Conservation (phyloP, 2,888 invertebrate genomes). For the Argyresthia goedartella region DNA sequence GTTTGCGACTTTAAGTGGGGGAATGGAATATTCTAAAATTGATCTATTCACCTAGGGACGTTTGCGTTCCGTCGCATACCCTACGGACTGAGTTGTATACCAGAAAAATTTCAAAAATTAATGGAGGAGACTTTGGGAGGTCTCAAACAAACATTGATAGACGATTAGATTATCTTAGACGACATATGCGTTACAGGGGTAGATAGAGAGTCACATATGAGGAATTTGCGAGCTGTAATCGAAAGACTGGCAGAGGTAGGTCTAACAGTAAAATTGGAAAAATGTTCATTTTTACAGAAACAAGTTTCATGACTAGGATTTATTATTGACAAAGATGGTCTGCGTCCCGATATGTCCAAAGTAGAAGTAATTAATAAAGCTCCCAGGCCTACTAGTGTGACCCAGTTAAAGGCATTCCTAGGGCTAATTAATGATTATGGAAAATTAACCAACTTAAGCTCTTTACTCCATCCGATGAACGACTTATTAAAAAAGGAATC, state of each 20-base stretch:
- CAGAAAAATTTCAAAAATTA: conserved; percentile 6
- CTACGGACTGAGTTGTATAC: conserved; percentile 3
- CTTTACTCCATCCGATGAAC: background rate
- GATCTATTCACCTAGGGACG: conserved; percentile 14
- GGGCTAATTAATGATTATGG: background rate
- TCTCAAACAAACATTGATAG: background rate
- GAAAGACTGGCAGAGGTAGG: background rate
- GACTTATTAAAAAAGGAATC: background rate
- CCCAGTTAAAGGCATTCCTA: background rate
- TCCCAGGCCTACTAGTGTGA: background rate
- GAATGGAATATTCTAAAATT: conserved; percentile 17
- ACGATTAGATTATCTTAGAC: background rate
- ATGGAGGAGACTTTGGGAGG: conserved; percentile 3
- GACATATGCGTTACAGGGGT: background rate
- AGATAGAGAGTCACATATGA: background rate
- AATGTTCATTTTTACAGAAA: background rate
- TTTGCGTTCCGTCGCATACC: conserved; percentile 5
- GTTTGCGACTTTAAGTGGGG: conserved; percentile 16
- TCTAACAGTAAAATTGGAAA: background rate
- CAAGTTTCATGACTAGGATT: background rate
- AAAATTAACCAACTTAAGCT: background rate
- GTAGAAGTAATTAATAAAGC: background rate
- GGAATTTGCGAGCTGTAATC: background rate
- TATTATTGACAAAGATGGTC: background rate
- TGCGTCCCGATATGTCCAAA: background rate